Percentiles rank a stretch among this genome's conserved stretches.
phyloP scores from a whole-genome alignment of 2,113 vertebrate species.

The Bothrops jararaca region DNA sequence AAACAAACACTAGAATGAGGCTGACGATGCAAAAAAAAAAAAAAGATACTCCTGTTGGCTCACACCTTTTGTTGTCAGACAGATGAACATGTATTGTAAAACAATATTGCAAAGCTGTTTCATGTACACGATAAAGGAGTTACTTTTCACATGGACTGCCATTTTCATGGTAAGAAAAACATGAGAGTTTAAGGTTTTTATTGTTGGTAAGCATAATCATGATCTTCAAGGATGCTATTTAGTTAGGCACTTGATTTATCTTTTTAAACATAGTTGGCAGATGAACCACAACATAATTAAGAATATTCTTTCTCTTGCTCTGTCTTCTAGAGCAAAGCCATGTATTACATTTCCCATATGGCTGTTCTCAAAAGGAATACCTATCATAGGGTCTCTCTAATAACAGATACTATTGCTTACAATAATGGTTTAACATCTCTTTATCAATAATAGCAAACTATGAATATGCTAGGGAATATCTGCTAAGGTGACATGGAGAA shows the following conservation, averaged over 20 bases:
- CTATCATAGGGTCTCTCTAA: neutral
- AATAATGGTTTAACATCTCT: neutral
- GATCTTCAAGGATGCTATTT: constrained; percentile 4
- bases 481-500: neutral
- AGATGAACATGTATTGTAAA: constrained; percentile 45
- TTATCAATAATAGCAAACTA: neutral
- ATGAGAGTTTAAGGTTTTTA: constrained; percentile 18
- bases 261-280: neutral
- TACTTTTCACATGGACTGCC: constrained; percentile 55
- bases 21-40: constrained; percentile 40
- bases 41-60: constrained; percentile 23
- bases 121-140: constrained; percentile 59
- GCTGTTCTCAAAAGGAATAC: neutral
- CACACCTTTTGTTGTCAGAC: constrained; percentile 44
- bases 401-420: neutral
- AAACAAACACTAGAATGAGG: constrained; percentile 38
- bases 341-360: neutral
- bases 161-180: constrained; percentile 14
- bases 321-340: neutral
- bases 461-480: neutral
- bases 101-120: constrained; percentile 37
- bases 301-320: neutral
- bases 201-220: neutral
- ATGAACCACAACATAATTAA: neutral
- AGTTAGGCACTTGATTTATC: neutral